phyloP scores from a whole-genome alignment of 1,140 invertebrate genomes.

The Argopecten irradians region DNA sequence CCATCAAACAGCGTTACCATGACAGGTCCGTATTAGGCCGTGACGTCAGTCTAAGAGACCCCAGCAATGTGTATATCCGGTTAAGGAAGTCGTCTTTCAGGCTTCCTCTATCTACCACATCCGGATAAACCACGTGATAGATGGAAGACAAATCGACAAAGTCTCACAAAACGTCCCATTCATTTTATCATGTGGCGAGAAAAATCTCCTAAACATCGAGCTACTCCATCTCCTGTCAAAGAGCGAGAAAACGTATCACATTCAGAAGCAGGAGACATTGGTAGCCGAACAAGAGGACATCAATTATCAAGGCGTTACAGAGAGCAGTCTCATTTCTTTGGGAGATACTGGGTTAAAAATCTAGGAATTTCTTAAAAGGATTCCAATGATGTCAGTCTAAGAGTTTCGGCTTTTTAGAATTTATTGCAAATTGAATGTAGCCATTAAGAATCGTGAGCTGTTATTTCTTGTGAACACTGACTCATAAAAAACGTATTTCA shows the following conservation, averaged over 20 bases:
- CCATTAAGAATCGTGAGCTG: not conserved
- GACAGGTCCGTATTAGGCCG: not conserved
- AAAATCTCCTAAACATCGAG: not conserved
- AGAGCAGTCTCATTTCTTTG: not conserved
- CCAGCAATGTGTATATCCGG: not conserved
- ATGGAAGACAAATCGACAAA: not conserved
- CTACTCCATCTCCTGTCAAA: conserved; percentile 8
- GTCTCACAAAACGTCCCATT: not conserved
- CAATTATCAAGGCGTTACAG: not conserved
- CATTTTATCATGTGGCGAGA: not conserved
- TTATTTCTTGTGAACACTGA: not conserved
- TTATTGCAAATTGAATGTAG: conserved; percentile 16
- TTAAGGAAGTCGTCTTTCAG: not conserved
- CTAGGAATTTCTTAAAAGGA: conserved; percentile 10
- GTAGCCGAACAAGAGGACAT: not conserved
- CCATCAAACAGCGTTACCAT: not conserved
- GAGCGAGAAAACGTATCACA: not conserved
- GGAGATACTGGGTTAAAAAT: not conserved
- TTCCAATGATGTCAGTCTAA: not conserved
- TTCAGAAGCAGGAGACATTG: not conserved
- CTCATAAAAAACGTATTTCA: not conserved
- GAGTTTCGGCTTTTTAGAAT: conserved; percentile 8
- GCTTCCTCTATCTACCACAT: conserved; percentile 6
- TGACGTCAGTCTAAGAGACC: not conserved
- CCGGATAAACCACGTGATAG: not conserved